These are phyloP conservation scores for Corythoichthys intestinalis DNA, from an alignment of 2,113 vertebrate genomes.

Conservation along the genomic window DNA sequence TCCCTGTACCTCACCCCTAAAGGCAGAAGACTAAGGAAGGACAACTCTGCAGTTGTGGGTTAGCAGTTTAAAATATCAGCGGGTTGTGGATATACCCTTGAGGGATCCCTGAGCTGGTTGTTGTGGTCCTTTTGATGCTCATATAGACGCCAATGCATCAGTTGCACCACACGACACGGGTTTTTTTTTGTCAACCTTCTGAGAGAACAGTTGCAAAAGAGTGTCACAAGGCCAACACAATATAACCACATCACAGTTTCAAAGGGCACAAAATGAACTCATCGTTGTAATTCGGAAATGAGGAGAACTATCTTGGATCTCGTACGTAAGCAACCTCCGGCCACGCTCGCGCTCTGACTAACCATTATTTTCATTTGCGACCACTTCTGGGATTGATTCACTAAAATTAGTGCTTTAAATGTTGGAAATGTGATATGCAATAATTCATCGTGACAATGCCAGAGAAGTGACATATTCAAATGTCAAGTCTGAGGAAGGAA, in stretches of 20 bases:
- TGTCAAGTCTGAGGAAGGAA: background rate
- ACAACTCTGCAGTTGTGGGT: background rate
- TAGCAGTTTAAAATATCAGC: background rate
- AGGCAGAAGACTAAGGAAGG: background rate
- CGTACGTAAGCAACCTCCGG: background rate
- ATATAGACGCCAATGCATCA: background rate
- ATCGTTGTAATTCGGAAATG: background rate
- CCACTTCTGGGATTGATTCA: background rate
- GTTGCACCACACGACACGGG: background rate
- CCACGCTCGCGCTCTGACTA: background rate
- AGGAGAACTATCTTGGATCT: background rate
- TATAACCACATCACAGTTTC: background rate
- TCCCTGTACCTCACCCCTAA: background rate
- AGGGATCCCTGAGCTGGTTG: background rate
- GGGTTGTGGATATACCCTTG: background rate
- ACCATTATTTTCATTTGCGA: background rate
- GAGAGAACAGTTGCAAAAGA: background rate
- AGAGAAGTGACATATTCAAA: slow-evolving; percentile 5
- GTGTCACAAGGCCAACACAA: background rate
- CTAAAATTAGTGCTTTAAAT: slow-evolving; percentile 9
- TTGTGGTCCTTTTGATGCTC: background rate
- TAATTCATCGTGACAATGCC: slow-evolving; percentile 5
- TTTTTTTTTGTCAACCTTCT: background rate
- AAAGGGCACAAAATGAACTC: background rate
- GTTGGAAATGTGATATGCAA: background rate